These are phyloP conservation scores for Neuroterus valhalla DNA, from an alignment of 1,140 invertebrate genomes.

Conservation along the genomic window DNA sequence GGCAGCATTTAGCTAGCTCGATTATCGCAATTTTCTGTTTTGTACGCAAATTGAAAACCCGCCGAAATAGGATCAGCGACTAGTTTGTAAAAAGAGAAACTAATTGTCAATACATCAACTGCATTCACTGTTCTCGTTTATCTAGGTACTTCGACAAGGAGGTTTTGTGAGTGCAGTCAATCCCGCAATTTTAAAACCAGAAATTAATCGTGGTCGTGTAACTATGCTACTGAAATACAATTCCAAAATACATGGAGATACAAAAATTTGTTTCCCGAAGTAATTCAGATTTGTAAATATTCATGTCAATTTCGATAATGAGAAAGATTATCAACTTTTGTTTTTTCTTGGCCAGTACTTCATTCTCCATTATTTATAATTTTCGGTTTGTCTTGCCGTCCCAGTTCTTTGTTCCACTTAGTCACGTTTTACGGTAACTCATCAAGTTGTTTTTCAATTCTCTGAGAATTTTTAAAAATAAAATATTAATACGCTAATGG, in stretches of 20 bases:
- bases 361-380: too few relatives aligned
- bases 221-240: neutral
- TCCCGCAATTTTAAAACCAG: neutral
- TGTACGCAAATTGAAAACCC: conserved; percentile 24
- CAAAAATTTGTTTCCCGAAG: too few relatives aligned
- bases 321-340: too few relatives aligned
- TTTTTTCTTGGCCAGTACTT: too few relatives aligned
- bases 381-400: too few relatives aligned
- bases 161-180: conserved; percentile 26
- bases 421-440: too few relatives aligned
- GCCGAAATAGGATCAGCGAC: conserved; percentile 16
- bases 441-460: too few relatives aligned
- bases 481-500: too few relatives aligned
- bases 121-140: neutral
- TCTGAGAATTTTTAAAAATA: too few relatives aligned
- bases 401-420: too few relatives aligned
- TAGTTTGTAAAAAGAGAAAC: conserved; percentile 22
- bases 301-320: too few relatives aligned
- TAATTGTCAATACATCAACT: conserved; percentile 15
- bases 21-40: conserved; percentile 7
- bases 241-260: neutral
- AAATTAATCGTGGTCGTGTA: conserved; percentile 1
- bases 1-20: conserved; percentile 5
- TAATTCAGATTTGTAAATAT: neutral
- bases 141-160: conserved; percentile 7